Percentiles rank a stretch among this genome's conserved stretches.
Conservation (phyloP, 92 coral and sea anemone species). For the Heliopora coerulea region DNA sequence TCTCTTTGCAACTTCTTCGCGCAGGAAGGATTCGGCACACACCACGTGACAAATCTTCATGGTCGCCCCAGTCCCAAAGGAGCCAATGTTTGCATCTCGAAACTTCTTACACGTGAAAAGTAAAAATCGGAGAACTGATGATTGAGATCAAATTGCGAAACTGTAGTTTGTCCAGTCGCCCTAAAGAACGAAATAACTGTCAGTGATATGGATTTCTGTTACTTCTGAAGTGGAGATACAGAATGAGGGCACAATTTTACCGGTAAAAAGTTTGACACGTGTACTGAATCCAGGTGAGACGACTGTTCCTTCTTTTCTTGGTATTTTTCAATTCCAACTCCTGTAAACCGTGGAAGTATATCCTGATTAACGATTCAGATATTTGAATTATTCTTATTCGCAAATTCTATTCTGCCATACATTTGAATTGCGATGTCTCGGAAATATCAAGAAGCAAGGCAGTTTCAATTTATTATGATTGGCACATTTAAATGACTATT, state of each 20-base stretch:
- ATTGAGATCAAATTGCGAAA: slow-evolving; percentile 78
- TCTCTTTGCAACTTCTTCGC: no score
- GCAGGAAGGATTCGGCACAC: no score
- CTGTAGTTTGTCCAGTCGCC: slow-evolving; percentile 77
- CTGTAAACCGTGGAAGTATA: slow-evolving; percentile 37
- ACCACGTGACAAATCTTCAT: slow-evolving; percentile 12
- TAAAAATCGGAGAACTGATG: slow-evolving; percentile 76
- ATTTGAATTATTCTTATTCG: no score
- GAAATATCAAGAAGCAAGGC: no score
- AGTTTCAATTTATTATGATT: no score
- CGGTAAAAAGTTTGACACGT: slow-evolving; percentile 76
- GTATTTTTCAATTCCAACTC: slow-evolving; percentile 63
- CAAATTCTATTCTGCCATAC: no score
- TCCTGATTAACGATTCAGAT: background rate
- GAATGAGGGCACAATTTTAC: slow-evolving; percentile 36
- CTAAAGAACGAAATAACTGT: slow-evolving; percentile 34
- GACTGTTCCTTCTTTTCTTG: slow-evolving; percentile 63
- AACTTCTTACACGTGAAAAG: slow-evolving; percentile 83
- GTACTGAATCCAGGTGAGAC: slow-evolving; percentile 71
- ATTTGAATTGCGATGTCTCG: no score
- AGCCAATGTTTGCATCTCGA: slow-evolving; percentile 57
- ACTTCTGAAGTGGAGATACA: background rate
- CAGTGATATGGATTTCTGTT: background rate
- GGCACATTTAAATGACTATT: no score
- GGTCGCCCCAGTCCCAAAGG: slow-evolving; percentile 56